These are phyloP conservation scores for Heterodera schachtii DNA, from an alignment of 1,140 invertebrate species.

Conservation along the genomic window DNA sequence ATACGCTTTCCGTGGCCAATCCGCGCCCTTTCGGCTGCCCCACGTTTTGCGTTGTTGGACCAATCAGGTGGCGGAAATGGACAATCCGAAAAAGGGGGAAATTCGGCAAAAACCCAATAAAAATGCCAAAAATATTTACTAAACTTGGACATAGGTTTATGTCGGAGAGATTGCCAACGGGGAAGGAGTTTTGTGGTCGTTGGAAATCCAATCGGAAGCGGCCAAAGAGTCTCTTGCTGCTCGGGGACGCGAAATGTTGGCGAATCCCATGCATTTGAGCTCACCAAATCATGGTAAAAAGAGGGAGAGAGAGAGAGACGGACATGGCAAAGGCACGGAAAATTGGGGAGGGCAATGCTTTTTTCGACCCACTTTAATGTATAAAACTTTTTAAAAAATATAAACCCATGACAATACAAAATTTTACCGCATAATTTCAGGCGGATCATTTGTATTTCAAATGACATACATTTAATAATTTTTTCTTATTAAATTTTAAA, in stretches of 20 bases:
- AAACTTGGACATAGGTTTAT: neutral
- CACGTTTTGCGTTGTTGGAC: slow-evolving; percentile 53
- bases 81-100: neutral
- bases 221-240: neutral
- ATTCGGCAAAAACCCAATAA: neutral
- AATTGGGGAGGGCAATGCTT: no score
- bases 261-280: neutral
- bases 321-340: no score
- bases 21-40: slow-evolving; percentile 47
- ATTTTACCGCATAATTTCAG: no score
- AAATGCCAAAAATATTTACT: neutral
- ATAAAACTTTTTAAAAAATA: no score
- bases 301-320: neutral
- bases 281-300: neutral
- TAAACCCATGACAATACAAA: no score
- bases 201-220: slow-evolving; percentile 48
- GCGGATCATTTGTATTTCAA: no score
- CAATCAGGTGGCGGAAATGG: slow-evolving; percentile 23
- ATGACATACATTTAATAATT: no score
- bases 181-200: slow-evolving; percentile 56
- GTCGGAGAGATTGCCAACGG: slow-evolving; percentile 59
- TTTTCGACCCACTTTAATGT: no score
- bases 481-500: no score
- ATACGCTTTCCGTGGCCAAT: slow-evolving; percentile 52
- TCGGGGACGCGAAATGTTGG: no score